These are phyloP conservation scores for Cricetomys ansorgei DNA, from an alignment of 2,113 vertebrate genomes.

Conservation along the genomic window DNA sequence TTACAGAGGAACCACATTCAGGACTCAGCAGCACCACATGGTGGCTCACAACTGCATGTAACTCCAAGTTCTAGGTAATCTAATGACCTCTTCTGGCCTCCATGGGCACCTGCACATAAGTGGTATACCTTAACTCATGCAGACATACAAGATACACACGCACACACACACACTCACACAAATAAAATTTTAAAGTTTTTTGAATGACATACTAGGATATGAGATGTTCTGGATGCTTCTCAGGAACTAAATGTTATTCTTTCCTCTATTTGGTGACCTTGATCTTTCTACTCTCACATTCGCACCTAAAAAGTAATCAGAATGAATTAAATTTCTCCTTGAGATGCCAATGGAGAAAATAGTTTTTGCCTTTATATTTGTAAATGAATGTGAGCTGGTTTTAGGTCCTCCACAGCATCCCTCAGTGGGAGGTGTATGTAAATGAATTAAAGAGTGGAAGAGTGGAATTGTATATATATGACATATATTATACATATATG, in stretches of 20 bases:
- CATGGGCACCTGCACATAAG: no score
- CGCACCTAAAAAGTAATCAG: not conserved
- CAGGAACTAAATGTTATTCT: not conserved
- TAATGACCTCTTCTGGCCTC: not conserved
- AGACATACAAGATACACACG: not conserved
- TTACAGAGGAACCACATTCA: no score
- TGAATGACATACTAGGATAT: not conserved
- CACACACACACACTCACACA: not conserved
- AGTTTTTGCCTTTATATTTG: not conserved
- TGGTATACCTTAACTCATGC: not conserved
- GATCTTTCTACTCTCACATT: not conserved
- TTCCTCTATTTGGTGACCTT: not conserved
- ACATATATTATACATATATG: not conserved
- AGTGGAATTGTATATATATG: rapidly evolving
- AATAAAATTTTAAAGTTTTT: not conserved
- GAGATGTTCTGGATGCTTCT: not conserved
- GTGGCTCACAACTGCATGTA: rapidly evolving
- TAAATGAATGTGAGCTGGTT: not conserved
- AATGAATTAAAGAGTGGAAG: not conserved
- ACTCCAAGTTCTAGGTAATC: not conserved
- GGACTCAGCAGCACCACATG: not conserved
- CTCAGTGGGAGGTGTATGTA: not conserved
- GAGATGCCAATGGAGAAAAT: not conserved
- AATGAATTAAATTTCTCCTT: not conserved
- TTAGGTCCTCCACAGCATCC: not conserved